phyloP scores from a whole-genome alignment of 2,888 invertebrate species.

The Lasioglossum lativentre region DNA sequence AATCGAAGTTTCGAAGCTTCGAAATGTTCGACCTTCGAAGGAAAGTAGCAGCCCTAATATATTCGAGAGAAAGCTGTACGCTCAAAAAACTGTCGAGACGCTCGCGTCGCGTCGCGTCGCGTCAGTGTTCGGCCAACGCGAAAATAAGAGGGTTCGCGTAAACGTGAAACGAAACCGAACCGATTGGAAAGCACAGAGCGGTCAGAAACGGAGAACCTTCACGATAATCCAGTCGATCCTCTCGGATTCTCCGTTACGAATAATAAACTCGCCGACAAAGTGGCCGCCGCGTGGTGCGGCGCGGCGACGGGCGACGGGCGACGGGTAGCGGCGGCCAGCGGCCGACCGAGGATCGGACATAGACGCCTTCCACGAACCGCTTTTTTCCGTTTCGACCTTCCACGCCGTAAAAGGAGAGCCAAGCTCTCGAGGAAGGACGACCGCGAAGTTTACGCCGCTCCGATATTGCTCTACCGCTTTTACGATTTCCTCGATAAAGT shows the following conservation, averaged over 20 bases:
- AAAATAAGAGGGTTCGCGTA: neutral
- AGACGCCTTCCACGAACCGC: slow-evolving; percentile 65
- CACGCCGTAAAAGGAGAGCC: slow-evolving; percentile 61
- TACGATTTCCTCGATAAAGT: slow-evolving; percentile 65
- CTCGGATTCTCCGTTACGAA: slow-evolving; percentile 71
- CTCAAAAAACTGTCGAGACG: neutral
- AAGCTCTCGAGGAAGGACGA: slow-evolving; percentile 52
- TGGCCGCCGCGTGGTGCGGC: slow-evolving; percentile 47
- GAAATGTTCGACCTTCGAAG: no score
- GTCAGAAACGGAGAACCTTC: slow-evolving; percentile 49
- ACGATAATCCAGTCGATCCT: slow-evolving; percentile 69
- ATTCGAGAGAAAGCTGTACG: neutral
- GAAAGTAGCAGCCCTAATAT: no score
- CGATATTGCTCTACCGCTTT: slow-evolving; percentile 49
- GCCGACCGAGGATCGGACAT: slow-evolving; percentile 54
- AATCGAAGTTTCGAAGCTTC: no score
- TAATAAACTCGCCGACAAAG: slow-evolving; percentile 78
- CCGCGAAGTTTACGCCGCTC: slow-evolving; percentile 45
- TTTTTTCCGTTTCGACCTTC: slow-evolving; percentile 64
- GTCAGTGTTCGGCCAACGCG: neutral
- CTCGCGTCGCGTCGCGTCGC: no score
- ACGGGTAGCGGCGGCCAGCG: slow-evolving; percentile 1
- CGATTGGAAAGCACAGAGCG: slow-evolving; percentile 45
- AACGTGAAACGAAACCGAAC: neutral
- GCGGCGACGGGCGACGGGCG: neutral